Evolutionary conservation across 2,888 invertebrate genomes (phyloP).

Genomic region (Brachynemurus nebulosus): DNA sequence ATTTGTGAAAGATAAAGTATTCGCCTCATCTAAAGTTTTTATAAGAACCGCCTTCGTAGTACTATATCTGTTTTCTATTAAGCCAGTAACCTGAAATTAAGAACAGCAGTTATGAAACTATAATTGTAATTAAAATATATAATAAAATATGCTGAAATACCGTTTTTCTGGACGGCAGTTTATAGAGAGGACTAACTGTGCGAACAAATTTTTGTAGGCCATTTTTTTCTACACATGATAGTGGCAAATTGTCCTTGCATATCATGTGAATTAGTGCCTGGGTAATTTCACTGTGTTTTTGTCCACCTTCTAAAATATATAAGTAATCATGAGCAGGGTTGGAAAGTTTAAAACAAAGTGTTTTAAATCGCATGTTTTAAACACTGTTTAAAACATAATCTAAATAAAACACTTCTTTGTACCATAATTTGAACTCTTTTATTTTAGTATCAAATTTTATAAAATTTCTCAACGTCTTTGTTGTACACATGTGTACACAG

Average conservation of each 20-base stretch:
- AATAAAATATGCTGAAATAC: slow-evolving; percentile 5
- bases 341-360: too few species aligned
- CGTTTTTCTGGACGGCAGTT: slow-evolving; percentile 15
- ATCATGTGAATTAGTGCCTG: slow-evolving; percentile 18
- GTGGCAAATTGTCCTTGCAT: slow-evolving; percentile 31
- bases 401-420: too few species aligned
- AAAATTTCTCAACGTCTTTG: too few species aligned
- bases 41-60: not conserved
- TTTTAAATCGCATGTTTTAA: too few species aligned
- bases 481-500: too few species aligned
- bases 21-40: not conserved
- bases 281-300: slow-evolving; percentile 15
- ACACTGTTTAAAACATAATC: too few species aligned
- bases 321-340: too few species aligned
- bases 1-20: not conserved
- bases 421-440: too few species aligned
- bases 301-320: slow-evolving; percentile 18
- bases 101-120: not conserved
- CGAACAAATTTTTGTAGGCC: slow-evolving; percentile 15
- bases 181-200: slow-evolving; percentile 16
- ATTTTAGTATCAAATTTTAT: too few species aligned
- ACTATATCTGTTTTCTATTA: not conserved
- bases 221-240: slow-evolving; percentile 25
- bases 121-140: slow-evolving; percentile 1
- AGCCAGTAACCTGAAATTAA: not conserved